These are phyloP conservation scores for Platerodrilus igneus DNA, from an alignment of 2,888 invertebrate species.

Conservation along the genomic window DNA sequence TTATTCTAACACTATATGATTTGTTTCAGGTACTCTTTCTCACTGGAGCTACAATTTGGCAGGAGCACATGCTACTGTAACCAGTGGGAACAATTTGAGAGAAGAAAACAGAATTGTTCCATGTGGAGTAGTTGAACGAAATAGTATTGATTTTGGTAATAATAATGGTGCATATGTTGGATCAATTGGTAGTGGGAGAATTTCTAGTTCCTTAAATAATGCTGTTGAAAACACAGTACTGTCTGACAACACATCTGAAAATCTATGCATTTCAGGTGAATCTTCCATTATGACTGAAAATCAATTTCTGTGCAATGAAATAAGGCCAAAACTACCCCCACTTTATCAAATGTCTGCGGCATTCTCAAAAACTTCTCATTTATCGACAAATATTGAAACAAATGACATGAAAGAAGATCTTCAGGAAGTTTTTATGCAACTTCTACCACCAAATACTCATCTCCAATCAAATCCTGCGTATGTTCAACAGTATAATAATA, in stretches of 20 bases:
- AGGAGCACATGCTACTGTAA: too few relatives aligned
- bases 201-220: slow-evolving; percentile 4
- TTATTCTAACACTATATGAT: too few relatives aligned
- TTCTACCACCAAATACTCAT: slow-evolving; percentile 31
- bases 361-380: slow-evolving; percentile 74
- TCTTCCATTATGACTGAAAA: slow-evolving; percentile 8
- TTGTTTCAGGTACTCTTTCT: too few relatives aligned
- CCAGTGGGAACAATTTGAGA: too few relatives aligned
- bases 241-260: slow-evolving; percentile 1
- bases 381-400: slow-evolving; percentile 48
- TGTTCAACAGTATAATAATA: slow-evolving; percentile 5
- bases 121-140: too few relatives aligned
- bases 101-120: too few relatives aligned
- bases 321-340: slow-evolving; percentile 56
- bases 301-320: slow-evolving; percentile 4
- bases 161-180: slow-evolving; percentile 8
- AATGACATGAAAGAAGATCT: slow-evolving; percentile 16
- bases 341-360: slow-evolving; percentile 82
- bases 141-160: too few relatives aligned
- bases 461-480: slow-evolving; percentile 28
- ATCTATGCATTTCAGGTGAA: too few relatives aligned
- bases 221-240: slow-evolving; percentile 6
- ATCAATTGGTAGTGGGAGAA: slow-evolving; percentile 6
- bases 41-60: too few relatives aligned
- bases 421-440: slow-evolving; percentile 33